A percentile compares a stretch with the other conserved stretches of the same genome.
Conservation (phyloP, 2,888 invertebrate species). For the Byasa hedistus region DNA sequence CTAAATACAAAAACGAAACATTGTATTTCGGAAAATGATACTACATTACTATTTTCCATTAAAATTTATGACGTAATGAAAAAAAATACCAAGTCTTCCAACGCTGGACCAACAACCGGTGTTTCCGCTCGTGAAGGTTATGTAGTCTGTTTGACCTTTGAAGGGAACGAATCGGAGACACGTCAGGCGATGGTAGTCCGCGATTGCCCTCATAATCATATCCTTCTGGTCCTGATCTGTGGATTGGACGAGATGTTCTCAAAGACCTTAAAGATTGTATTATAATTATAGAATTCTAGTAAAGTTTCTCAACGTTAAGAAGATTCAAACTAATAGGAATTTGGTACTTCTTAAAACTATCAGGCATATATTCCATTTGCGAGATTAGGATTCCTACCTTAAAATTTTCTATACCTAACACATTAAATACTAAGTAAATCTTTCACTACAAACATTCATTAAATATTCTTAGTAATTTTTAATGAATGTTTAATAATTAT, state of each 20-base stretch:
- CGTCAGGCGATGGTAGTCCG: slow-evolving; percentile 86
- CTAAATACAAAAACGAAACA: slow-evolving; percentile 39
- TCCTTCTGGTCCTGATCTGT: slow-evolving; percentile 79
- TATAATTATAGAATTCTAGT: no score
- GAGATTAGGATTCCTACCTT: no score
- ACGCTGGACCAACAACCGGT: slow-evolving; percentile 92
- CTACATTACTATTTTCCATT: no score
- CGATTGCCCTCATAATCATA: slow-evolving; percentile 84
- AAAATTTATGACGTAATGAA: neutral
- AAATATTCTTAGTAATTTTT: no score
- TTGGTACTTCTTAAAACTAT: no score
- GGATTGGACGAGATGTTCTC: slow-evolving; percentile 3
- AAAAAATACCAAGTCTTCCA: slow-evolving; percentile 81
- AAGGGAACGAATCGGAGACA: slow-evolving; percentile 87
- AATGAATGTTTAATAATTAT: no score
- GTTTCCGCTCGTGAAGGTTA: slow-evolving; percentile 83
- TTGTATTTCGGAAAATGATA: neutral
- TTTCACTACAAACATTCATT: no score
- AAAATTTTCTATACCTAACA: no score
- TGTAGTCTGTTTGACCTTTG: slow-evolving; percentile 83
- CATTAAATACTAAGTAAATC: no score
- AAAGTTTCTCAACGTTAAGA: no score
- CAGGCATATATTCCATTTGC: no score
- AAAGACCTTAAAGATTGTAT: neutral
- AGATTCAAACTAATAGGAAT: no score